phyloP scores from a whole-genome alignment of 2,113 vertebrate species.

The crab-eating macaque (Macaca fascicularis) region T2T-MFA8v1.1 NC_088384.1:30455501-30456000 shows the following conservation, averaged over 20 bases:
- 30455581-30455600: conserved; percentile 96
- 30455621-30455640: conserved; percentile 97
- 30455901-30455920: conserved; percentile 96
- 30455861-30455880: conserved; percentile 98
- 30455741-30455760: conserved; percentile 98
- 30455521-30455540: conserved; percentile 92
- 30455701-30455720: conserved; percentile 99
- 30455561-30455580: conserved; percentile 95
- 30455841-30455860: conserved; percentile 96
- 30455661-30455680: conserved; percentile 98
- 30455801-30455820: conserved; percentile 59
- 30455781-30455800: conserved; percentile 87
- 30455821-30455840: conserved; percentile 95
- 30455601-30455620: conserved; percentile 98
- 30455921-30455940: conserved; percentile 89
- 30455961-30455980: conserved; percentile 46
- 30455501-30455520: no score
- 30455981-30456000: no score
- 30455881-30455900: conserved; percentile 99
- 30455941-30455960: conserved; percentile 96
- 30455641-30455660: conserved; percentile 96
- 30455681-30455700: conserved; percentile 98
- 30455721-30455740: conserved; percentile 98
- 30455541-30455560: conserved; percentile 88
- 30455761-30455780: conserved; percentile 97